Evolutionary conservation across 1,140 invertebrate genomes (phyloP).

Genomic region (Apis mellifera): DNA sequence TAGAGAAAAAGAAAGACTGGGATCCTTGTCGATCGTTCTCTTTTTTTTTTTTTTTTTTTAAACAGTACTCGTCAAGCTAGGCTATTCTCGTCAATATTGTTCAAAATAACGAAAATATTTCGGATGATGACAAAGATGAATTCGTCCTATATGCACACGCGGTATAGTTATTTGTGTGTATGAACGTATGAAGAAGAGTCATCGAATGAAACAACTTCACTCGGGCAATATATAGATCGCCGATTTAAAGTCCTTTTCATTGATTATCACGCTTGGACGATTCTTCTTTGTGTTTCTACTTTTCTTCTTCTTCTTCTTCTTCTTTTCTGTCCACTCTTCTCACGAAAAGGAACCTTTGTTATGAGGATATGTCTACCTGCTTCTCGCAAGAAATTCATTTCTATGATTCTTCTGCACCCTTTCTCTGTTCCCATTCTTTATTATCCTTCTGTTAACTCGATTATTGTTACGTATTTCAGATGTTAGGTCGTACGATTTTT

Average conservation of each 20-base stretch:
- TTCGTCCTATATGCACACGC: slow-evolving; percentile 16
- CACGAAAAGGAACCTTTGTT: neutral
- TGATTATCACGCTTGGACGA: neutral
- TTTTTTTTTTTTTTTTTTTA: neutral
- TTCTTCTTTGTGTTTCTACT: neutral
- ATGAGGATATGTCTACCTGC: slow-evolving; percentile 5
- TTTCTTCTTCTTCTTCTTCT: no score
- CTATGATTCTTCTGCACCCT: neutral
- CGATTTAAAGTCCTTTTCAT: slow-evolving; percentile 7
- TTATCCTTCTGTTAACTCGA: neutral
- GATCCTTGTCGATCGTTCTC: neutral
- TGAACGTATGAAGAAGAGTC: slow-evolving; percentile 26
- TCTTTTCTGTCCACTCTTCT: neutral
- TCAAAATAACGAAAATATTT: neutral
- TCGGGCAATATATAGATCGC: slow-evolving; percentile 16
- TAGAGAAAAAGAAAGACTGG: neutral
- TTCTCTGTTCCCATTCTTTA: neutral
- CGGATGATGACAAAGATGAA: neutral
- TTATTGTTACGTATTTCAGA: neutral
- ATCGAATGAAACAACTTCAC: slow-evolving; percentile 30
- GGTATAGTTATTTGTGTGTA: slow-evolving; percentile 8
- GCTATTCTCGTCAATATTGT: neutral
- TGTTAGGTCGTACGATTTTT: neutral
- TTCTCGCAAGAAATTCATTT: neutral
- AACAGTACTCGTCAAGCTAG: neutral